Conservation (phyloP, 2,797 vertebrate genomes). For the Fistularia commersonii region DNA sequence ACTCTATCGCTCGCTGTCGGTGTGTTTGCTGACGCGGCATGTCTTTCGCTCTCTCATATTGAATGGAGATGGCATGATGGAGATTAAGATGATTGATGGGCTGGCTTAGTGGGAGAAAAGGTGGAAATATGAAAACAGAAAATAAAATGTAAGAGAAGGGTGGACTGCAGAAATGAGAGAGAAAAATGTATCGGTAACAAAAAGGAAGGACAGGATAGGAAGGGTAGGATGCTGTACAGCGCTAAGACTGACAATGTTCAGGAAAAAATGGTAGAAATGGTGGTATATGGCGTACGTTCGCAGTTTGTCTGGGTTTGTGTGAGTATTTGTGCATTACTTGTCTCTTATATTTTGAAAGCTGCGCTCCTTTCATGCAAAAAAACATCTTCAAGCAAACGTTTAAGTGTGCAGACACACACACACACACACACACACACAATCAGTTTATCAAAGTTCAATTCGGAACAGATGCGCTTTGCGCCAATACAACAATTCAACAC, state of each 20-base stretch:
- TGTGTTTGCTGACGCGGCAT: constrained; percentile 55
- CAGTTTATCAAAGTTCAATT: too few species aligned
- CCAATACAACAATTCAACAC: too few species aligned
- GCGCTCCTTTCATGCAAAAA: constrained; percentile 27
- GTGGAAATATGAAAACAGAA: too few species aligned
- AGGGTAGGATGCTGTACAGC: constrained; percentile 13
- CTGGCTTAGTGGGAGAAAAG: background rate
- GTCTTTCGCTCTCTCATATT: constrained; percentile 27
- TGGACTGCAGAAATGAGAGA: constrained; percentile 19
- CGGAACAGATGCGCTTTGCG: too few species aligned
- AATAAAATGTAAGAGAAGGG: constrained; percentile 10
- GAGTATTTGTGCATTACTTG: constrained; percentile 23
- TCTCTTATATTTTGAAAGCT: constrained; percentile 18
- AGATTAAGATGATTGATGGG: constrained; percentile 52
- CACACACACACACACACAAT: constrained; percentile 15
- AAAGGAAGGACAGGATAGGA: constrained; percentile 3
- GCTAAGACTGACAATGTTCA: constrained; percentile 33
- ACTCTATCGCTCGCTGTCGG: constrained; percentile 15
- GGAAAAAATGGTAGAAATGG: constrained; percentile 21
- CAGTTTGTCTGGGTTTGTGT: background rate
- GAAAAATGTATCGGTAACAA: constrained; percentile 12
- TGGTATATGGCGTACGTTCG: too few species aligned
- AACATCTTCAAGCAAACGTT: constrained; percentile 15
- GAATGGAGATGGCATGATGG: constrained; percentile 49
- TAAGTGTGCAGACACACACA: constrained; percentile 4